Percentiles rank a stretch among this genome's conserved stretches.
Evolutionary conservation across 2,797 vertebrate genomes (phyloP).

Genomic region (Neostethus bicornis): DNA sequence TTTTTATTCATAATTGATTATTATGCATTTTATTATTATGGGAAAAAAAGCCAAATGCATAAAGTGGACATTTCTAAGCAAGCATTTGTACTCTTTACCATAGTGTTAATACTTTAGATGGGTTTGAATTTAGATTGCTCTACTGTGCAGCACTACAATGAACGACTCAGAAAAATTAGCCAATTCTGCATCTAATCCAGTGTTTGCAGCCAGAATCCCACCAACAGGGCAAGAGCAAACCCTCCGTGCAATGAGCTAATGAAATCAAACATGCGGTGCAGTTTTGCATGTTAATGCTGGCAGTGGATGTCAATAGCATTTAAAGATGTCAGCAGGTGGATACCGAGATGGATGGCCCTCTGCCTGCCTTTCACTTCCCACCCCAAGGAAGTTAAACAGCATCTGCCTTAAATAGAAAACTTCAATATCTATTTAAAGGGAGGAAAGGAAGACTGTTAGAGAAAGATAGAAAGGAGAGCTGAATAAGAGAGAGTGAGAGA

Average conservation of each 20-base stretch:
- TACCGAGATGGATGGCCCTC: conserved; percentile 81
- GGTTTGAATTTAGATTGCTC: conserved; percentile 2
- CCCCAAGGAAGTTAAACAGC: conserved; percentile 75
- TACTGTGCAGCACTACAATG: conserved; percentile 21
- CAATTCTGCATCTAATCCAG: conserved; percentile 62
- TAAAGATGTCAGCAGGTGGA: conserved; percentile 80
- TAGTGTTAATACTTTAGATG: neutral
- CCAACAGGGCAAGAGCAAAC: conserved; percentile 54
- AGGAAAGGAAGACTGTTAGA: conserved; percentile 39
- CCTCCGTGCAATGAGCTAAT: conserved; percentile 72
- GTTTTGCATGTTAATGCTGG: conserved; percentile 81
- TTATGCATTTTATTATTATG: neutral
- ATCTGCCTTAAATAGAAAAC: conserved; percentile 78
- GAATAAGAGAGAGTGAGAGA: conserved; percentile 22
- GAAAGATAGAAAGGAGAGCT: conserved; percentile 38
- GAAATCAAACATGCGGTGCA: conserved; percentile 76
- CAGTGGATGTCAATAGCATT: conserved; percentile 77
- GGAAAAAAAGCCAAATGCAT: neutral
- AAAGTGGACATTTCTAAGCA: neutral
- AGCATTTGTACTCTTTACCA: neutral
- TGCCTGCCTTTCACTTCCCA: conserved; percentile 76
- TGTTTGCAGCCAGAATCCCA: conserved; percentile 58
- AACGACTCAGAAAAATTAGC: conserved; percentile 57
- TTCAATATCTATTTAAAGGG: conserved; percentile 79
- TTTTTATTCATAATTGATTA: too few relatives aligned